phyloP scores from a whole-genome alignment of 2,797 vertebrate species.

The Chrysolophus pictus region DNA sequence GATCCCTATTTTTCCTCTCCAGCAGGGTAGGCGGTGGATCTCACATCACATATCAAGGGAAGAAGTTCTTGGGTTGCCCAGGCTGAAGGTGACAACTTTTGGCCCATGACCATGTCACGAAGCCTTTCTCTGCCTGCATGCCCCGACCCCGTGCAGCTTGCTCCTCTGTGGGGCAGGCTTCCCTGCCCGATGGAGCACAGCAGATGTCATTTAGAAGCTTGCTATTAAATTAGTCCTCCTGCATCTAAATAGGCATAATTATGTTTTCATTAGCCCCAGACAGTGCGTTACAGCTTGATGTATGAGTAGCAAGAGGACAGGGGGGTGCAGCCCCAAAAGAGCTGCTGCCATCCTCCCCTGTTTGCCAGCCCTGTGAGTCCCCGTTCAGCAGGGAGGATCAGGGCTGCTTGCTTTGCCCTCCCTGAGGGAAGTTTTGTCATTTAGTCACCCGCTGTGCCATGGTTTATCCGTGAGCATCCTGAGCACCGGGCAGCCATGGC shows the following conservation, averaged over 20 bases:
- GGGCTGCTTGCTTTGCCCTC: not conserved
- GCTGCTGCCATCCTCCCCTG: not conserved
- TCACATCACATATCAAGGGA: accelerated
- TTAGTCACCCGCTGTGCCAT: not conserved
- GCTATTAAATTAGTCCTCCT: slow-evolving; percentile 70
- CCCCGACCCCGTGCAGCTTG: not conserved
- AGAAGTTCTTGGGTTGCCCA: not conserved
- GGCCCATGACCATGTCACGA: accelerated
- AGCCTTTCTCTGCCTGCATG: not conserved
- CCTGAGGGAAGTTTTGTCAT: not conserved
- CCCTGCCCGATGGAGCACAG: slow-evolving; percentile 28
- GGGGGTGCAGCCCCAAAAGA: not conserved
- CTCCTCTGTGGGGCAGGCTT: not conserved
- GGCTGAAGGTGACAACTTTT: not conserved
- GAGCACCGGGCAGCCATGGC: accelerated
- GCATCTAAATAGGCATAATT: slow-evolving; percentile 64
- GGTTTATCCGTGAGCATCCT: not conserved
- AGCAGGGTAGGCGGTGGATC: not conserved
- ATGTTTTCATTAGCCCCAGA: slow-evolving; percentile 72
- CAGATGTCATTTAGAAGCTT: slow-evolving; percentile 48
- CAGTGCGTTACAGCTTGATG: slow-evolving; percentile 48
- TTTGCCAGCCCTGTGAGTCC: not conserved
- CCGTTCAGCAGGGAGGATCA: accelerated
- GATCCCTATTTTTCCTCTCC: not conserved
- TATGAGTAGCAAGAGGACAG: not conserved